phyloP scores from a whole-genome alignment of 2,113 vertebrate genomes.

The Microtus oregoni region DNA sequence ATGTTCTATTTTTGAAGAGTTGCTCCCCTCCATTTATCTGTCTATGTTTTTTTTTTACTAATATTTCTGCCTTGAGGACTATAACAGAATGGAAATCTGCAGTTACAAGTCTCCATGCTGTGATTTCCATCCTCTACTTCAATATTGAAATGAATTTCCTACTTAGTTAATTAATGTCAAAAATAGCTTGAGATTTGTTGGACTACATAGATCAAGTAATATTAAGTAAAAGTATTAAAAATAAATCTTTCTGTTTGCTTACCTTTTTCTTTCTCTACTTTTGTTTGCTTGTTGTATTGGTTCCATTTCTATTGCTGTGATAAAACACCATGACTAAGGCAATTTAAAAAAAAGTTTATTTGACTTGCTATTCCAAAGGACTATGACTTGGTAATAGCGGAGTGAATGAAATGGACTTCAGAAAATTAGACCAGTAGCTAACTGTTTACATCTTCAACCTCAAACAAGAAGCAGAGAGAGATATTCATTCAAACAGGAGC shows the following conservation, averaged over 20 bases:
- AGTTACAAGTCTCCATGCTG: neutral
- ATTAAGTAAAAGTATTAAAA: neutral
- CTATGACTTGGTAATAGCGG: neutral
- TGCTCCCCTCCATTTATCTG: neutral
- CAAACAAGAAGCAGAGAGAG: neutral
- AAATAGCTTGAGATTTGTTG: no score
- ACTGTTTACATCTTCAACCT: neutral
- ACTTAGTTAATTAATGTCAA: neutral
- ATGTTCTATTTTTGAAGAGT: neutral
- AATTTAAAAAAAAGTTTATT: neutral
- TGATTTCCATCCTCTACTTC: neutral
- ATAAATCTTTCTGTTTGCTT: neutral
- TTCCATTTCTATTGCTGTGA: neutral
- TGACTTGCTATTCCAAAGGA: neutral
- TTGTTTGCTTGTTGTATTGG: neutral
- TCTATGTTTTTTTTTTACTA: neutral
- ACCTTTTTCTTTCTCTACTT: neutral
- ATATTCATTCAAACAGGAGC: neutral
- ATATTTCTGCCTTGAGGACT: neutral
- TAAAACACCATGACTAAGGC: neutral
- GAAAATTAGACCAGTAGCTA: neutral
- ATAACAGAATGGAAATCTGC: neutral
- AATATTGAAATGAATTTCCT: neutral
- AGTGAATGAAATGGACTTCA: neutral
- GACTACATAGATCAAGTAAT: neutral